phyloP scores from a whole-genome alignment of 2,888 invertebrate species.

The Epirrita christyi region DNA sequence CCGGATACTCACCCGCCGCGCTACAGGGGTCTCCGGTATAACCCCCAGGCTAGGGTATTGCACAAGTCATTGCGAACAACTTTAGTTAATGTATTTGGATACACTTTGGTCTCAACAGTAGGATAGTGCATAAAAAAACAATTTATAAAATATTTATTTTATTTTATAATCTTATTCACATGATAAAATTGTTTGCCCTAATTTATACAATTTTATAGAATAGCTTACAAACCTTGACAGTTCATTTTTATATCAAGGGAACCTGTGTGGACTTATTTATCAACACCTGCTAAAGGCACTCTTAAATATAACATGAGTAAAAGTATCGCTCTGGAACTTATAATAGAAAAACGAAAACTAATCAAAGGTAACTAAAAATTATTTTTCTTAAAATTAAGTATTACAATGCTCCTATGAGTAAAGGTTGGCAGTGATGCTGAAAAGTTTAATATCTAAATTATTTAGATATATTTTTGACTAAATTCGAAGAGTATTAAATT shows the following conservation, averaged over 20 bases:
- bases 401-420: constrained; percentile 42
- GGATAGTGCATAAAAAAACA: background rate
- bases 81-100: too few species aligned
- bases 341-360: constrained; percentile 50
- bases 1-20: too few species aligned
- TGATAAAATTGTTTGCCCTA: constrained; percentile 44
- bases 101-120: background rate
- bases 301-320: background rate
- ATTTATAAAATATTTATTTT: constrained; percentile 34
- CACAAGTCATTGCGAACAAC: too few species aligned
- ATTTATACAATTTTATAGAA: constrained; percentile 34
- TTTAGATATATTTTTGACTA: background rate
- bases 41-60: too few species aligned
- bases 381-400: constrained; percentile 36
- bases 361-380: constrained; percentile 63
- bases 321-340: constrained; percentile 1
- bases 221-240: background rate
- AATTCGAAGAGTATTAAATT: constrained; percentile 11
- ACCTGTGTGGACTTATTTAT: too few species aligned
- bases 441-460: background rate
- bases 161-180: constrained; percentile 49
- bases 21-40: too few species aligned
- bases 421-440: constrained; percentile 59
- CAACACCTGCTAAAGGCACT: too few species aligned
- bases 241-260: too few species aligned